phyloP scores from a whole-genome alignment of 2,113 vertebrate species.

The Lasiurus cinereus region DNA sequence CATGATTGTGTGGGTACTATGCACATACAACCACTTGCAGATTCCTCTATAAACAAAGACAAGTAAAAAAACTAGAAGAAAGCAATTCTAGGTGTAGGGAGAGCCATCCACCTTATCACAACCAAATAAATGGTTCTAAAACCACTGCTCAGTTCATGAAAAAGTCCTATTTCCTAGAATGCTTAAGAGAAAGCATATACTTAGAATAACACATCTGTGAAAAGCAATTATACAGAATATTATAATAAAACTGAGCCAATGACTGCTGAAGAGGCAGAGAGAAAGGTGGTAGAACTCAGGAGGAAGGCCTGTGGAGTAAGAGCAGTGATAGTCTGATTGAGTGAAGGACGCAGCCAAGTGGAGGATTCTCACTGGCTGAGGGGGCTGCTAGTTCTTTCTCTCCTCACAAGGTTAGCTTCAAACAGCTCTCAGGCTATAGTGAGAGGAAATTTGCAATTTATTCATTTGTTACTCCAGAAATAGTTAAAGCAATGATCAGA shows the following conservation, averaged over 20 bases:
- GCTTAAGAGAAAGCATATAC: constrained; percentile 5
- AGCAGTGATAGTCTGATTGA: not conserved
- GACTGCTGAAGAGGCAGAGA: not conserved
- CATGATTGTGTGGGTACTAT: not conserved
- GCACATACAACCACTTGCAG: not conserved
- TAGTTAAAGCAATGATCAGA: not conserved
- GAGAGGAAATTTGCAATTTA: not conserved
- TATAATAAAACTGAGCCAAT: not conserved
- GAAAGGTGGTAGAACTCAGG: not conserved
- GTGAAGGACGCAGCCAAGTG: not conserved
- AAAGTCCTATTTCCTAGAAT: not conserved
- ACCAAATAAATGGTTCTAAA: not conserved
- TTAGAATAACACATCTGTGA: not conserved
- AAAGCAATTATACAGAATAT: not conserved
- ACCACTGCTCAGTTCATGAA: not conserved
- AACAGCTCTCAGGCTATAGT: not conserved
- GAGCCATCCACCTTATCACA: not conserved
- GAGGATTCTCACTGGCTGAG: not conserved
- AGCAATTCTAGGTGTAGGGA: not conserved
- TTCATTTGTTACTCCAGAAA: constrained; percentile 13
- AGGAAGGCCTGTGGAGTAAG: not conserved
- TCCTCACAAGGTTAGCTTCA: not conserved
- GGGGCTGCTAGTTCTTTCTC: not conserved
- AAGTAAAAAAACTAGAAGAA: not conserved
- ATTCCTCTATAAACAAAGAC: not conserved